Conservation (phyloP, 2,113 vertebrate species). For the Rhizomys pruinosus region DNA sequence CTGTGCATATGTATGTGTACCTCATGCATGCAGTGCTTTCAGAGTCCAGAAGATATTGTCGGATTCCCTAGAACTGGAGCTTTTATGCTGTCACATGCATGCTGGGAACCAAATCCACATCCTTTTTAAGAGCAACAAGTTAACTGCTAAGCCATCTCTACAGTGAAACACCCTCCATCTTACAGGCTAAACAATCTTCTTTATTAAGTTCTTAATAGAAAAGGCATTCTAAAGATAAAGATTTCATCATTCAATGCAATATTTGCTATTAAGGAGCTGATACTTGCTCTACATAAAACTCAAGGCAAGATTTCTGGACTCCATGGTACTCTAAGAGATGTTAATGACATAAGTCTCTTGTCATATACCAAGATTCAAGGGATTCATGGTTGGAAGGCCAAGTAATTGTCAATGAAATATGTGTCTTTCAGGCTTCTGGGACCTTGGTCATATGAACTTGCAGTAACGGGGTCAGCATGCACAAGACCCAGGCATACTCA, state of each 20-base stretch:
- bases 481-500: too few relatives aligned
- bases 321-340: neutral
- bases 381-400: neutral
- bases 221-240: slow-evolving; percentile 4
- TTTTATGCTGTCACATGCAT: neutral
- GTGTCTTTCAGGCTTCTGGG: too few relatives aligned
- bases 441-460: too few relatives aligned
- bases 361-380: neutral
- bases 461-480: too few relatives aligned
- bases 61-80: neutral
- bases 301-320: slow-evolving; percentile 34
- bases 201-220: neutral
- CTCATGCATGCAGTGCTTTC: neutral
- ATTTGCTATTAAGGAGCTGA: slow-evolving; percentile 23
- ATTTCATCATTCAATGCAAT: neutral
- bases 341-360: neutral
- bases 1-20: neutral
- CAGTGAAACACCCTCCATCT: neutral
- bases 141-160: neutral
- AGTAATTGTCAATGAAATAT: neutral
- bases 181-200: neutral
- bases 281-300: slow-evolving; percentile 49
- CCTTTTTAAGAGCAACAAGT: neutral
- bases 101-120: neutral
- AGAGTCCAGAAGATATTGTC: neutral